A percentile compares a stretch with the other conserved stretches of the same genome.
Evolutionary conservation across 2,888 invertebrate genomes (phyloP).

Genomic region (Phrixothrix hirtus): DNA sequence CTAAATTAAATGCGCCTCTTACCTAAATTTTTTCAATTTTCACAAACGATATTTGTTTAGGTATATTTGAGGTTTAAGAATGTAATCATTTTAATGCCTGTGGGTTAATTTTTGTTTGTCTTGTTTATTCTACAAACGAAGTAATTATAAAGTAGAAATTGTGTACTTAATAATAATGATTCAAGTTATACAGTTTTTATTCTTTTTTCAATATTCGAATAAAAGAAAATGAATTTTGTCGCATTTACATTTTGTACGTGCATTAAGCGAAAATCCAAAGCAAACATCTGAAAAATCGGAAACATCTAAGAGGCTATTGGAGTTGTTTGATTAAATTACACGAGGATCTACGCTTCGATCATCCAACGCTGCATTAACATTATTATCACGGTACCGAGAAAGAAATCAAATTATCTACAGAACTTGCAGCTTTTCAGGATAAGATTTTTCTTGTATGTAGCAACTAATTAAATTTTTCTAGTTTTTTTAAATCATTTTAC

Average conservation of each 20-base stretch:
- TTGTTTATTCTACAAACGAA: not conserved
- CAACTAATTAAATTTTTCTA: constrained; percentile 3
- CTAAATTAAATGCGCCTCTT: no score
- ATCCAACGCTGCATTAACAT: constrained; percentile 48
- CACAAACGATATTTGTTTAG: no score
- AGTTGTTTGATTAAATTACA: constrained; percentile 47
- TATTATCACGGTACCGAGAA: constrained; percentile 47
- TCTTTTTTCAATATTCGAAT: not conserved
- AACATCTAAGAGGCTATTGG: constrained; percentile 46
- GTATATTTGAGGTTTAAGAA: not conserved
- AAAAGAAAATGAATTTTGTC: constrained; percentile 11
- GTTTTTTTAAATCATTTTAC: not conserved
- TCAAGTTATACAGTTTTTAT: no score
- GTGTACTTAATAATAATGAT: no score
- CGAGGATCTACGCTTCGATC: constrained; percentile 45
- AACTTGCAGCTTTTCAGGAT: constrained; percentile 22
- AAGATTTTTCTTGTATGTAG: constrained; percentile 20
- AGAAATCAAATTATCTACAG: constrained; percentile 44
- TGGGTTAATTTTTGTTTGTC: no score
- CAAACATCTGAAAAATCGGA: constrained; percentile 45
- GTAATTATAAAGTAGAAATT: not conserved
- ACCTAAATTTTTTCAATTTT: no score
- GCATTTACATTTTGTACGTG: constrained; percentile 26
- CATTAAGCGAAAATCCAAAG: constrained; percentile 37
- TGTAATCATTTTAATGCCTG: no score